Percentiles rank a stretch among this genome's conserved stretches.
phyloP scores from a whole-genome alignment of 2,113 vertebrate genomes.

The Leiothrix lutea region DNA sequence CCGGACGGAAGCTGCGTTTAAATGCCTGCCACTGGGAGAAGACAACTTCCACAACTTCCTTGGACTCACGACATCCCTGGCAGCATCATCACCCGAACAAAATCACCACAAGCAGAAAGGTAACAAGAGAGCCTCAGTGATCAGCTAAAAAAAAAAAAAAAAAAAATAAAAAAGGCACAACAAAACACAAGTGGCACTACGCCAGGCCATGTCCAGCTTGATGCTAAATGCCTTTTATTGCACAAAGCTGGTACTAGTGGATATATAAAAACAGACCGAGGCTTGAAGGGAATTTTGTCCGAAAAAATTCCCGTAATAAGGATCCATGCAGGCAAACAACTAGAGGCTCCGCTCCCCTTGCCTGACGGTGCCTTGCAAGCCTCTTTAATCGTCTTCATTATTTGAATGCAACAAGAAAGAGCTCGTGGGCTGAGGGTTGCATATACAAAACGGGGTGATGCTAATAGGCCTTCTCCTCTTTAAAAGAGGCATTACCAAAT shows the following conservation, averaged over 20 bases:
- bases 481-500: conserved; percentile 39
- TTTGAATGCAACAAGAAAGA: conserved; percentile 44
- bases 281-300: conserved; percentile 60
- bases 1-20: background rate
- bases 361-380: conserved; percentile 19
- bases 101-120: conserved; percentile 70
- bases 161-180: no score
- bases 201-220: conserved; percentile 78
- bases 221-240: conserved; percentile 78
- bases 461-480: conserved; percentile 38
- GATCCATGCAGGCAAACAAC: conserved; percentile 49
- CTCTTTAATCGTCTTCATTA: conserved; percentile 25
- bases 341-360: conserved; percentile 37
- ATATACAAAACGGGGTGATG: background rate
- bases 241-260: conserved; percentile 64
- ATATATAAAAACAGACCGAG: conserved; percentile 60
- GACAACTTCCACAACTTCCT: conserved; percentile 9
- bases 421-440: conserved; percentile 33
- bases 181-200: conserved; percentile 65
- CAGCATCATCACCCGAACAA: conserved; percentile 47
- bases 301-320: conserved; percentile 34
- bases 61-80: background rate
- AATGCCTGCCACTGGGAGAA: background rate
- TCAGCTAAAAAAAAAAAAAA: background rate
- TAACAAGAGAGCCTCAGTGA: conserved; percentile 65